Evolutionary conservation across 1,140 invertebrate genomes (phyloP), one percentile per base, ranked within the genome.

Genomic region (Radopholus similis): DNA sequence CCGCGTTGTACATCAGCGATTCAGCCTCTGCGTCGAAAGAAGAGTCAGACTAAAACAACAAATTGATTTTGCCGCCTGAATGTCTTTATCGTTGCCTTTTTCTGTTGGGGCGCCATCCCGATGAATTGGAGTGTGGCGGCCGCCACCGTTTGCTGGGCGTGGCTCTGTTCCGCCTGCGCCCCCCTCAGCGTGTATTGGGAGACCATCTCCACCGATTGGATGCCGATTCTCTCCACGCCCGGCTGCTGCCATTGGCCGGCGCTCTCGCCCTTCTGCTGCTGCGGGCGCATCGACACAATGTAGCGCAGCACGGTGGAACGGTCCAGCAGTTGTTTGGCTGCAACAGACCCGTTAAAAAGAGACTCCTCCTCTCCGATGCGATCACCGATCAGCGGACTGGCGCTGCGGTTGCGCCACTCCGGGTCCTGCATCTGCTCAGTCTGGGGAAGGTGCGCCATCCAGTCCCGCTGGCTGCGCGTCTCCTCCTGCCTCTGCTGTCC

Each of bases 81-180:
- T n/a, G n/a, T n/a, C n/a, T n/a, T n/a, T n/a, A 9, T 26, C 15
- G 21, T 4, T 51, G 18, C 30, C 21, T 51, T 51, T 1, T 51
- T 5, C 47, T 23, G n/a, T 11, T 51, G 8, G 23, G 9, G 18
- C 47, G 23, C 30, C 4, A 28, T 51, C n/a, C 18, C 47, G 23
- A 51, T 51, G 47, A 11, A 26, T 4, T 6, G 23, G 9, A 51
- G 9, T 15, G 23, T 51, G 2, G 47, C 47, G 1, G 30, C 47
- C 11, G 47, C 47, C 47, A 51, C 47, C 18, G 47, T 51, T 23
- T 51, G 47, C 47, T 26, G 23, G 8, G 47, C 47, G 23, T 51
- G 47, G 15, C 47, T 51, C 30, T 51, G 47, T 51, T 51, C 47
- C 47, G 47, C 47, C 47, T 51, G 23, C 47, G 47, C 23, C 47